Conservation (phyloP, 30 jellyfish, hydroid and myxozoan species). For the Pseudorhiza aurosa region DNA sequence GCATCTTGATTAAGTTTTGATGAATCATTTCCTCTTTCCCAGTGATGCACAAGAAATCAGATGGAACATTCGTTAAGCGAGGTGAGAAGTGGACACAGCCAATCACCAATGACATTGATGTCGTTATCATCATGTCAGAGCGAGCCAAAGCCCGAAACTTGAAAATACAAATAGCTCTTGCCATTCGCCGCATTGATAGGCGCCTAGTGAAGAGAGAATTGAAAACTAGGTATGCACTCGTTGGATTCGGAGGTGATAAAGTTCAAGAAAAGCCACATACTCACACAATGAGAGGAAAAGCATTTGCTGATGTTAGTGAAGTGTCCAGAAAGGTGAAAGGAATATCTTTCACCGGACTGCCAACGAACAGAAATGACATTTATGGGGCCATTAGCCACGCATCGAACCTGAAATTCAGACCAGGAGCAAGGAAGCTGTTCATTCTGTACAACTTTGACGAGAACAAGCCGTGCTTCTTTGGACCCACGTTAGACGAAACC, state of each 20-base stretch:
- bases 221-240: slow-evolving; percentile 83
- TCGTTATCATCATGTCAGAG: slow-evolving; percentile 85
- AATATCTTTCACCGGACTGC: slow-evolving; percentile 85
- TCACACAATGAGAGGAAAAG: slow-evolving; percentile 74
- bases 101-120: slow-evolving; percentile 75
- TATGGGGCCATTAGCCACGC: slow-evolving; percentile 79
- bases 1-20: too few relatives aligned
- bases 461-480: slow-evolving; percentile 66
- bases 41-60: slow-evolving; percentile 34
- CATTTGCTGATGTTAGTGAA: slow-evolving; percentile 54
- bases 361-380: slow-evolving; percentile 72
- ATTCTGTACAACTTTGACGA: slow-evolving; percentile 73
- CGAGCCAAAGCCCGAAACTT: slow-evolving; percentile 50
- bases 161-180: slow-evolving; percentile 46
- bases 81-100: slow-evolving; percentile 82
- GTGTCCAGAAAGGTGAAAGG: slow-evolving; percentile 61
- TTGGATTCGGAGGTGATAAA: slow-evolving; percentile 95
- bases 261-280: slow-evolving; percentile 87
- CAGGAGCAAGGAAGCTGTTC: slow-evolving; percentile 90
- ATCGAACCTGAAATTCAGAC: slow-evolving; percentile 83
- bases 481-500: slow-evolving; percentile 85
- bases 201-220: slow-evolving; percentile 44
- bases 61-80: slow-evolving; percentile 29
- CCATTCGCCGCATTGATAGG: slow-evolving; percentile 43
- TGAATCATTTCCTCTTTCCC: too few relatives aligned